Conservation (phyloP, 2,888 invertebrate species). For the Agonum fuliginosum region DNA sequence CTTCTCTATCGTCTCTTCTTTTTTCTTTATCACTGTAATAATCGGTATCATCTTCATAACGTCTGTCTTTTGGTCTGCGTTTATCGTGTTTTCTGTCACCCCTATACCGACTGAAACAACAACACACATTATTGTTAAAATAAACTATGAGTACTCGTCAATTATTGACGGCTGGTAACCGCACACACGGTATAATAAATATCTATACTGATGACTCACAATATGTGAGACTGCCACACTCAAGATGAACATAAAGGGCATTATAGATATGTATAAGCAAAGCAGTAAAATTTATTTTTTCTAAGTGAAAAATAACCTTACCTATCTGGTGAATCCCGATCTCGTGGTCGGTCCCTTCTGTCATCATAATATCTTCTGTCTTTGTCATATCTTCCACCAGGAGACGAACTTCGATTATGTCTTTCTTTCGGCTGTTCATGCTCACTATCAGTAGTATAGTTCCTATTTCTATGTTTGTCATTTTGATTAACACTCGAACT, state of each 20-base stretch:
- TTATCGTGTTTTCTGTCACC: constrained; percentile 67
- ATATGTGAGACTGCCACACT: too few species aligned
- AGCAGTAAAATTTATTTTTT: constrained; percentile 6
- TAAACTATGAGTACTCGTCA: too few species aligned
- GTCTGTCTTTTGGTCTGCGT: constrained; percentile 72
- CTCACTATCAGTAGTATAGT: constrained; percentile 70
- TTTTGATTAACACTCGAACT: constrained; percentile 56
- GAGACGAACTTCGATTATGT: constrained; percentile 61
- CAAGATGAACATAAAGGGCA: too few species aligned
- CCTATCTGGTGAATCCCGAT: constrained; percentile 68
- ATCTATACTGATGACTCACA: too few species aligned
- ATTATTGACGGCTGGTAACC: too few species aligned
- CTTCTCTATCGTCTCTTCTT: constrained; percentile 69
- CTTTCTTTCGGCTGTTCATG: constrained; percentile 65
- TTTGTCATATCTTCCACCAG: constrained; percentile 63
- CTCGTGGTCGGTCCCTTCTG: constrained; percentile 64
- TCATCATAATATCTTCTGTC: constrained; percentile 65
- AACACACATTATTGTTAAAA: neutral
- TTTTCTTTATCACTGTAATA: constrained; percentile 81
- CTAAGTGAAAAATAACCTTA: neutral
- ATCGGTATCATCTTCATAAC: constrained; percentile 81
- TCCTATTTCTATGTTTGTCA: constrained; percentile 65
- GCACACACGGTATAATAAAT: too few species aligned
- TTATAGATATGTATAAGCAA: too few species aligned
- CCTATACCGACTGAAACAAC: constrained; percentile 19